phyloP scores from a whole-genome alignment of 2,888 invertebrate species.

The Drosophila infuscata region DNA sequence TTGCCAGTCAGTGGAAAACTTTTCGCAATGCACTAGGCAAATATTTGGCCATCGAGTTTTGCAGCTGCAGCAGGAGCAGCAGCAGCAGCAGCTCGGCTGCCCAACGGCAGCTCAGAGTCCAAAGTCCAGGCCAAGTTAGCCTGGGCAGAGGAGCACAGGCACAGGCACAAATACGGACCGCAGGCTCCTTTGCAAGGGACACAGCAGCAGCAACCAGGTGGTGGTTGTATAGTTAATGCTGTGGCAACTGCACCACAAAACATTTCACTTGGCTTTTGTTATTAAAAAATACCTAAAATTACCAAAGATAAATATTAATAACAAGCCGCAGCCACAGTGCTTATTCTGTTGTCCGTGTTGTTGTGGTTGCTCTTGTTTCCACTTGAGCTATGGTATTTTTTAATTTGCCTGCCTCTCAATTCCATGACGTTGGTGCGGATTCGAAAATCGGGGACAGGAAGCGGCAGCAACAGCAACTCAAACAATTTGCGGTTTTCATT shows the following conservation, averaged over 20 bases:
- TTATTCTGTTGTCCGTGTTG: conserved; percentile 22
- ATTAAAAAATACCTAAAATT: conserved; percentile 81
- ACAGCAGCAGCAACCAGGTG: background rate
- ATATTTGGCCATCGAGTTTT: conserved; percentile 72
- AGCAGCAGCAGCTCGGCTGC: conserved; percentile 36
- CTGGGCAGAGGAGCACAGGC: conserved; percentile 3
- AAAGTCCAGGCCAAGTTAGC: conserved; percentile 42
- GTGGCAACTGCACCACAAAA: conserved; percentile 62
- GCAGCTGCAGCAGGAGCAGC: conserved; percentile 38
- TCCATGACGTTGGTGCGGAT: background rate
- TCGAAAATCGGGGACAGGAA: background rate
- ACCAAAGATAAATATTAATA: conserved; percentile 80
- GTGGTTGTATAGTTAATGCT: conserved; percentile 53
- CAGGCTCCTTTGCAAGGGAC: conserved; percentile 18
- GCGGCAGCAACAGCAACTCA: conserved; percentile 63
- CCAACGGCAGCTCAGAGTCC: conserved; percentile 35
- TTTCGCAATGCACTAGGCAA: conserved; percentile 63
- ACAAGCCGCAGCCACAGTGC: conserved; percentile 61
- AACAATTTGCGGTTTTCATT: conserved; percentile 81
- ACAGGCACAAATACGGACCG: conserved; percentile 18
- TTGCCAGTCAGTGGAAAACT: conserved; percentile 61
- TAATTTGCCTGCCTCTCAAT: conserved; percentile 66
- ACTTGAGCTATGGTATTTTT: conserved; percentile 70
- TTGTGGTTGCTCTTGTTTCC: conserved; percentile 24
- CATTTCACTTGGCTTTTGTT: conserved; percentile 71